These are phyloP conservation scores for Zaprionus tsacasi DNA, from an alignment of 1,140 invertebrate species.

Conservation along the genomic window DNA sequence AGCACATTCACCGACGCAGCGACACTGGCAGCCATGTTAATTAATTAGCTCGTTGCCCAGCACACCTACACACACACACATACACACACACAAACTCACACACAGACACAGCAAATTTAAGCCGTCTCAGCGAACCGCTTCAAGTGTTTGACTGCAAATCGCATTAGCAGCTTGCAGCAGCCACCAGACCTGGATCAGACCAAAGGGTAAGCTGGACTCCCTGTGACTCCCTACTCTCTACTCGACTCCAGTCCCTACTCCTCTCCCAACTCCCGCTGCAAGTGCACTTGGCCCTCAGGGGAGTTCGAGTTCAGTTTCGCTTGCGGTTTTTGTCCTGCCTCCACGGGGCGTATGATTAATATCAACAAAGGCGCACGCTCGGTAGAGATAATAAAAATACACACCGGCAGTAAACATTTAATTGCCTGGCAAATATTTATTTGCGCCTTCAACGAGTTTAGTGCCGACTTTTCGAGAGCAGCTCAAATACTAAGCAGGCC, in stretches of 20 bases:
- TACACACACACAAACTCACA: background rate
- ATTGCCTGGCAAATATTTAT: constrained; percentile 77
- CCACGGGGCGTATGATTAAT: constrained; percentile 73
- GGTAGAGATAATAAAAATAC: constrained; percentile 57
- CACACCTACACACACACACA: background rate
- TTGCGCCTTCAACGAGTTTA: constrained; percentile 61
- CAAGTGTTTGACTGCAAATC: constrained; percentile 61
- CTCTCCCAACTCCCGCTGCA: constrained; percentile 7
- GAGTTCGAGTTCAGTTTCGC: constrained; percentile 22
- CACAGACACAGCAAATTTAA: constrained; percentile 42
- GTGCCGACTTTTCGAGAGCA: constrained; percentile 53
- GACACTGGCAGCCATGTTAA: constrained; percentile 49
- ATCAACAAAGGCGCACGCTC: constrained; percentile 29
- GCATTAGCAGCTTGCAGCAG: constrained; percentile 57
- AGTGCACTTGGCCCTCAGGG: constrained; percentile 37
- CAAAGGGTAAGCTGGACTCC: no score
- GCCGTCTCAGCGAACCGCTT: constrained; percentile 46
- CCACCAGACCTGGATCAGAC: background rate
- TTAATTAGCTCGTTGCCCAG: constrained; percentile 64
- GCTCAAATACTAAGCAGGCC: constrained; percentile 45
- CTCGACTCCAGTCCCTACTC: background rate
- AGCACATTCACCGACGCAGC: constrained; percentile 18
- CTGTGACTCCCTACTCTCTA: no score
- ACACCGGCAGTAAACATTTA: constrained; percentile 59
- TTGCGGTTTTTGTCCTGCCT: constrained; percentile 29